These are phyloP conservation scores for Rotaria sp. DNA, from an alignment of 2,888 invertebrate species.

Conservation along the genomic window DNA sequence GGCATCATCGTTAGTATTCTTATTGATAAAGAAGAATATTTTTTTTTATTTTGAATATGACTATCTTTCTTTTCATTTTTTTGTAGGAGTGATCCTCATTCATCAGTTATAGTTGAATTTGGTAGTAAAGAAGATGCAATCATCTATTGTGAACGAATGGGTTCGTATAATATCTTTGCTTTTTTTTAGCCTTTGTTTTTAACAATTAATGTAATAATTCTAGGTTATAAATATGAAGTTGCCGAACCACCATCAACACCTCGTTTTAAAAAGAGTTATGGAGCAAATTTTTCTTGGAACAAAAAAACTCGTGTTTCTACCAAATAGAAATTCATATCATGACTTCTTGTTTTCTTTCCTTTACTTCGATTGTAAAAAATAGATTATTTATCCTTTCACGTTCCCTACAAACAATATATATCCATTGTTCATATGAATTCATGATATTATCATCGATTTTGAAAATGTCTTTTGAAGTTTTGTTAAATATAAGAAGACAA, in stretches of 20 bases:
- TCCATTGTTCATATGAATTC: no score
- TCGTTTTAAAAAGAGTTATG: slow-evolving; percentile 78
- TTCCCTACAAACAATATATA: no score
- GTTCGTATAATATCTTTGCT: slow-evolving; percentile 45
- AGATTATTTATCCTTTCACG: no score
- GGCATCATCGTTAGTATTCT: slow-evolving; percentile 70
- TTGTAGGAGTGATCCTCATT: slow-evolving; percentile 90
- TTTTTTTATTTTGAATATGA: slow-evolving; percentile 30
- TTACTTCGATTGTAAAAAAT: no score
- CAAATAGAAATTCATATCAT: slow-evolving; percentile 63
- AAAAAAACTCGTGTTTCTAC: slow-evolving; percentile 84
- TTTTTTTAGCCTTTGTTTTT: not conserved
- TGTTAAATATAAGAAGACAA: no score
- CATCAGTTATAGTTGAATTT: slow-evolving; percentile 75
- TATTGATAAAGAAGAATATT: not conserved
- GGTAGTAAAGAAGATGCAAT: slow-evolving; percentile 75
- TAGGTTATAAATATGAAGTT: slow-evolving; percentile 76
- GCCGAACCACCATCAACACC: slow-evolving; percentile 69
- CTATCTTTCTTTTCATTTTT: slow-evolving; percentile 48
- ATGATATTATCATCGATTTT: no score
- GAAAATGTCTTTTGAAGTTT: no score
- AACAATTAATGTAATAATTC: not conserved
- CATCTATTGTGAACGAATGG: slow-evolving; percentile 82
- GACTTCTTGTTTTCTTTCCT: no score
- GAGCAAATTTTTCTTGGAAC: slow-evolving; percentile 89